Evolutionary conservation across 2,113 vertebrate species (phyloP).

Genomic region (Charina bottae): DNA sequence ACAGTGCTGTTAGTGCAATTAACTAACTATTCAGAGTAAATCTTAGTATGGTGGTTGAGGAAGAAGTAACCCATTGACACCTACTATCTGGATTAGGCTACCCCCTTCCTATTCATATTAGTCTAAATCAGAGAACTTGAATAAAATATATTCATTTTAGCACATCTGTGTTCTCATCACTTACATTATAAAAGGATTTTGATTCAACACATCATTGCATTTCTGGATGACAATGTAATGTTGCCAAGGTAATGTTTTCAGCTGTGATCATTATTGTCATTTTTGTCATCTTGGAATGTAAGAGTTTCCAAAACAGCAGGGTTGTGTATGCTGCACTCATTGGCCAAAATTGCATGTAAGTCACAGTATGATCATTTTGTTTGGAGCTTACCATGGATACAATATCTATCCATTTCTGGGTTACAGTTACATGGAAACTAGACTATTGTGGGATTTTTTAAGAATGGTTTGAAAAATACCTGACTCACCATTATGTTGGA

Average conservation of each 20-base stretch:
- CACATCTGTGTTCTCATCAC: conserved; percentile 29
- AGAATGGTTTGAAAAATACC: neutral
- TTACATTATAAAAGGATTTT: conserved; percentile 48
- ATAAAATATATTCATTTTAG: neutral
- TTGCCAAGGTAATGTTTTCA: conserved; percentile 21
- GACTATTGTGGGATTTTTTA: neutral
- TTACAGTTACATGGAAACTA: neutral
- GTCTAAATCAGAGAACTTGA: neutral
- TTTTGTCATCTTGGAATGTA: conserved; percentile 44
- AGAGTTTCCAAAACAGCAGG: conserved; percentile 56
- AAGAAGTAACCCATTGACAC: neutral
- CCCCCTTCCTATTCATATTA: neutral
- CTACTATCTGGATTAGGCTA: neutral
- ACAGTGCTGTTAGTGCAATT: neutral
- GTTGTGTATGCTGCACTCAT: conserved; percentile 58
- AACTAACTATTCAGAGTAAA: neutral
- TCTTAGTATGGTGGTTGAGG: neutral
- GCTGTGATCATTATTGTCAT: conserved; percentile 20
- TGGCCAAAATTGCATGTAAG: neutral
- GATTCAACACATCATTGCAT: conserved; percentile 24
- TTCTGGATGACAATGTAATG: conserved; percentile 10
- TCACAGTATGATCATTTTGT: neutral
- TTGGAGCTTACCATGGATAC: neutral
- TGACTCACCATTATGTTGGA: neutral
- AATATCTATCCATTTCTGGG: neutral